phyloP scores from a whole-genome alignment of 2,888 invertebrate species.

The Pollenia labialis region DNA sequence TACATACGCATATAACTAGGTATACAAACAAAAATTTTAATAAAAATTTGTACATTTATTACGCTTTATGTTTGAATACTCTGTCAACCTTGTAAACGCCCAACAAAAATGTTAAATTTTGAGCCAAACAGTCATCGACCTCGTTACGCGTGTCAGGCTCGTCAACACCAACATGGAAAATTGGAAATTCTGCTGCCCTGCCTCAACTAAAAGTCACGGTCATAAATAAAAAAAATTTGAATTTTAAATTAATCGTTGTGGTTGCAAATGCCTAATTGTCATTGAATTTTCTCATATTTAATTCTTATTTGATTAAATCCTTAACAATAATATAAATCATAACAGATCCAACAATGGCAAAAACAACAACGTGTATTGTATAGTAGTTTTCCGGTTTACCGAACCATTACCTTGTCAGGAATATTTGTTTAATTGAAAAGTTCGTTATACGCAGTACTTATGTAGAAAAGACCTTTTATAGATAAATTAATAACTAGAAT shows the following conservation, averaged over 20 bases:
- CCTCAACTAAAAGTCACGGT: neutral
- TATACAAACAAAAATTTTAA: no score
- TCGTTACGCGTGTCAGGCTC: neutral
- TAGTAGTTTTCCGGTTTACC: no score
- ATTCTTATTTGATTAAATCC: neutral
- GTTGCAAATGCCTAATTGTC: slow-evolving; percentile 45
- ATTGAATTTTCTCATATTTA: slow-evolving; percentile 28
- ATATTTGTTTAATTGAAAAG: no score
- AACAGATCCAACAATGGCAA: neutral
- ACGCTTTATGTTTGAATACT: neutral
- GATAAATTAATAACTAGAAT: no score
- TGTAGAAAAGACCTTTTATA: no score
- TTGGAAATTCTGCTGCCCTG: no score
- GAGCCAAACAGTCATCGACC: neutral
- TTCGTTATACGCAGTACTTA: no score
- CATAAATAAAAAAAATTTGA: neutral
- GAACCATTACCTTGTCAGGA: no score
- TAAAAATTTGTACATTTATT: no score
- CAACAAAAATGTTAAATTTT: slow-evolving; percentile 9
- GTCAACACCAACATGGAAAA: neutral
- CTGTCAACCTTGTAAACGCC: neutral
- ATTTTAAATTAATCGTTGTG: slow-evolving; percentile 38
- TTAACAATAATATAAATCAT: neutral
- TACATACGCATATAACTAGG: no score
- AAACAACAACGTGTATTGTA: neutral